Base-by-base conservation (phyloP, 2,888 invertebrate genomes). In the Amiota minor region DNA sequence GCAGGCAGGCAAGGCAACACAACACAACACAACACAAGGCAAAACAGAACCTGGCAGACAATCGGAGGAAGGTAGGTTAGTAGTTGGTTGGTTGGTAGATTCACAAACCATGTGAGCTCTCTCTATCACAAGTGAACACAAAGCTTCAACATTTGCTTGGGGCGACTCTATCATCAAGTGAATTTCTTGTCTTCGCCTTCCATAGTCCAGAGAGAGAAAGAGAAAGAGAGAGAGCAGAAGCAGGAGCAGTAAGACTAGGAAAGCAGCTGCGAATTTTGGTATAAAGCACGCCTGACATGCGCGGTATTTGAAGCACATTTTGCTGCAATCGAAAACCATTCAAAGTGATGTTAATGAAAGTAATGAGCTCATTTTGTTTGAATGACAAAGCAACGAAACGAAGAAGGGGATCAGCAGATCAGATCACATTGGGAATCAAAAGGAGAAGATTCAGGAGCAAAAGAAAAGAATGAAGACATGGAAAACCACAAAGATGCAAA, bases 401-500 rank as follows among this genome's bases (percentile, higher is more conserved):
- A 12, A 78, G 84, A 83, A 80, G 56, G n/a, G 45, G 50, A 56
- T 59, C 18, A 49, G 56, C 2, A 53, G 14, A 1, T 53, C 14
- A 56, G 18, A 20, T 11, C 56, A 56, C n/a, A 20, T 18, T 11
- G 10, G 16, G n/a, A 20, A 56, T 18, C 18, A 18, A 20, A 59
- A 59, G 9, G 1, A 59, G 9, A 59, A 18, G 20, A 16, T 12
- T 64, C 72, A 72, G 71, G 68, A 65, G 61, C 72, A 68, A 74
- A 70, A 73, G 65, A 35, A 35, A 35, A 35, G 35, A 35, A 68
- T 46, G 65, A 73, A 74, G 73, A 76, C 77, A 50, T 9, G 14
- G 62, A 77, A 82, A 86, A 82, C 86, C 87, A 79, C 88, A 87
- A 82, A 84, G 85, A 85, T 86, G 88, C 86, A 83, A 86, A 84